Percentiles rank a stretch among this genome's conserved stretches.
These are phyloP conservation scores for Arremon aurantiirostris DNA, from an alignment of 2,797 vertebrate genomes.

Conservation along the genomic window DNA sequence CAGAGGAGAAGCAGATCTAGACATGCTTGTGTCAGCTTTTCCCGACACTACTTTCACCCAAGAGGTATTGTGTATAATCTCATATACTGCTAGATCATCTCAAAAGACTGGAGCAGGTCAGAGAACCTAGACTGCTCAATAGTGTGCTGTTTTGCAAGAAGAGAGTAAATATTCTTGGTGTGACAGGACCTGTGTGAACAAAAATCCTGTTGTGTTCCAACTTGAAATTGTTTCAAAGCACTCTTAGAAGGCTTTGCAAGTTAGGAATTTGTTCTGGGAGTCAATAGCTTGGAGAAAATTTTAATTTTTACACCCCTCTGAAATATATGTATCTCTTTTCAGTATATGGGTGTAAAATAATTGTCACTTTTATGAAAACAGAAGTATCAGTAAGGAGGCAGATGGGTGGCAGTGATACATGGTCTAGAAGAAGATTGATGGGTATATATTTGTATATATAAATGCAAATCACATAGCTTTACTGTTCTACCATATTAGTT, in stretches of 20 bases:
- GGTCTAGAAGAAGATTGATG: conserved; percentile 34
- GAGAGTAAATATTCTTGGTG: neutral
- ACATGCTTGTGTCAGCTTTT: neutral
- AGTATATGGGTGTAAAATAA: conserved; percentile 40
- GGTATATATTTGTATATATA: conserved; percentile 63
- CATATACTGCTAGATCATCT: neutral
- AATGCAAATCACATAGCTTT: conserved; percentile 58
- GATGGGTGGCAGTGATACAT: conserved; percentile 21
- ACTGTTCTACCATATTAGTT: conserved; percentile 75
- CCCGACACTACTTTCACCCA: neutral
- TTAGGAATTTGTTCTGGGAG: neutral
- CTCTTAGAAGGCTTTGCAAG: neutral
- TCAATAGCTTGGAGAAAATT: neutral
- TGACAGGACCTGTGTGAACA: neutral
- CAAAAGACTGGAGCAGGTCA: neutral
- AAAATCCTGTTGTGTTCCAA: neutral
- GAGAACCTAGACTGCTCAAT: neutral
- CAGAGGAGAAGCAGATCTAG: neutral
- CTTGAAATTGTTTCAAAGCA: neutral
- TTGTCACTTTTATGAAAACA: conserved; percentile 38
- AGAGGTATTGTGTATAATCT: neutral
- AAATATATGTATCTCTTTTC: neutral
- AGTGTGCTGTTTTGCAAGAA: neutral
- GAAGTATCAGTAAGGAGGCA: conserved; percentile 30
- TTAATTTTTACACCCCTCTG: neutral